Evolutionary conservation across 2,797 vertebrate species (phyloP), one percentile per base, ranked within the genome.

Genomic region (Babyrousa celebensis): DNA sequence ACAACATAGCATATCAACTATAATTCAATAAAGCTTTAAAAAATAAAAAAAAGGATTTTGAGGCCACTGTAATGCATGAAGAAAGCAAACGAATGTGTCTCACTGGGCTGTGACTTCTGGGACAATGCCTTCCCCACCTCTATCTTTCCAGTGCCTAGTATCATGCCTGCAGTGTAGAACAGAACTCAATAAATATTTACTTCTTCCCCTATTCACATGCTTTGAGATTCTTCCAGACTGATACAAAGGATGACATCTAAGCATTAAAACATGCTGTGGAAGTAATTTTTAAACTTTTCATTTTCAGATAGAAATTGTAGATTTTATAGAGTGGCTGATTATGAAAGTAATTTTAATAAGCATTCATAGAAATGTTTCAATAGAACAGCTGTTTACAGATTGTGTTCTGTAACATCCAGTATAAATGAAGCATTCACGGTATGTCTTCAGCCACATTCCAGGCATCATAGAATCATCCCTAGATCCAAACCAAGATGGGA

Each of bases 261-360:
- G 75, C 12, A 79, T 58, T 78, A 90, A 96, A 75, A 92, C 12
- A 54, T 14, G 1, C 23, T 60, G 54, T 72, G 9, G 40, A 88
- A 11, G 2, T 93, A 84, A 70, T 89, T 91, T 95, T 82, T 84
- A 93, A 74, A 72, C 8, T 85, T 93, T 96, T 60, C 54, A 72
- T 95, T 97, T 96, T 36, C 21, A 71, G 12, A 85, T 43, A 88
- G 56, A 93, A 95, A 83, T 1, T 78, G 78, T 79, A 56, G 4
- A 48, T 85, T 74, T 15, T 80, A 83, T 48, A 12, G 36, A 79
- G 0, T 74, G 7, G 62, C 6, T 80, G 68, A 78, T 77, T 89
- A 60, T 82, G 40, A 95, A 10, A 54, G 20, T 67, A 68, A 68
- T 54, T 17, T 62, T 16, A 63, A n/a, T 95, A 78, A 78, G n/a